phyloP scores from a whole-genome alignment of 2,888 invertebrate species.

The Sinodicranocentrus sp. region DNA sequence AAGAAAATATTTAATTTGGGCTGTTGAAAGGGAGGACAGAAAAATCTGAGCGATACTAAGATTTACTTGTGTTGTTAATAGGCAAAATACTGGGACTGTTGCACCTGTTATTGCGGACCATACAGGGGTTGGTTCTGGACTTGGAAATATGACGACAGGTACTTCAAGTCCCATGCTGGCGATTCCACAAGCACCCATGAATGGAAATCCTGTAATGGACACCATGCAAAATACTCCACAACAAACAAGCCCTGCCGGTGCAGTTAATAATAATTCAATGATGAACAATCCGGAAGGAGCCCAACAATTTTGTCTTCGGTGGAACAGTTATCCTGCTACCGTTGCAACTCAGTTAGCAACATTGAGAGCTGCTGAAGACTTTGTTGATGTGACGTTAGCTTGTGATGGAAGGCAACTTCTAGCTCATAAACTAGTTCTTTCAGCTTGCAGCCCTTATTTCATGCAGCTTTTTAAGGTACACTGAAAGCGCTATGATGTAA shows the following conservation, averaged over 20 bases:
- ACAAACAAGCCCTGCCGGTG: slow-evolving; percentile 50
- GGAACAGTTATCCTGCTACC: slow-evolving; percentile 91
- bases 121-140: slow-evolving; percentile 16
- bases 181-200: slow-evolving; percentile 61
- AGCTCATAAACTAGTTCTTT: slow-evolving; percentile 89
- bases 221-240: slow-evolving; percentile 55
- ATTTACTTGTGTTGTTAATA: slow-evolving; percentile 6
- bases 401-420: slow-evolving; percentile 90
- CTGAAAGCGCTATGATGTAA: too few relatives aligned
- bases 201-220: slow-evolving; percentile 58
- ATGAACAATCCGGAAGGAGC: slow-evolving; percentile 68
- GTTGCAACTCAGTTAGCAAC: slow-evolving; percentile 92
- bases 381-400: slow-evolving; percentile 92
- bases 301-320: slow-evolving; percentile 92
- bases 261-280: slow-evolving; percentile 42
- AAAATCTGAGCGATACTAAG: background rate
- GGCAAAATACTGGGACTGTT: slow-evolving; percentile 45
- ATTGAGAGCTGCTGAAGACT: slow-evolving; percentile 90
- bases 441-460: slow-evolving; percentile 93
- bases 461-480: slow-evolving; percentile 90
- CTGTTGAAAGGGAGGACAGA: too few relatives aligned
- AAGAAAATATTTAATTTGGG: too few relatives aligned
- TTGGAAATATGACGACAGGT: slow-evolving; percentile 58
- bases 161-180: slow-evolving; percentile 59
- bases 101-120: slow-evolving; percentile 46